Conservation (phyloP, 2,888 invertebrate genomes). For the Drepanosiphum platanoidis region DNA sequence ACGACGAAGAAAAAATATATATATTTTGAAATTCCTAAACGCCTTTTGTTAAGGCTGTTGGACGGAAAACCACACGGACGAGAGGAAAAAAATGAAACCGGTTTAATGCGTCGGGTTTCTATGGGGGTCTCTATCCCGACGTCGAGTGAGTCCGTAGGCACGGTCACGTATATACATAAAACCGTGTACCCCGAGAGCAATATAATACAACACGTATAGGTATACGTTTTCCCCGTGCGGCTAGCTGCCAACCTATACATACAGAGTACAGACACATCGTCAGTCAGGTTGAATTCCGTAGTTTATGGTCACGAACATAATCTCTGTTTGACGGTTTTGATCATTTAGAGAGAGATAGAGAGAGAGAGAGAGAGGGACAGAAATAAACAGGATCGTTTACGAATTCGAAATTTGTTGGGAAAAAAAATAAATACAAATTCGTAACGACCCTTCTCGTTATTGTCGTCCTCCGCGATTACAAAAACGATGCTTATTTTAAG, state of each 20-base stretch:
- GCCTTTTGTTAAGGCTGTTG: constrained; percentile 54
- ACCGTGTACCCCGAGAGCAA: constrained; percentile 28
- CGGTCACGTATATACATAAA: constrained; percentile 19
- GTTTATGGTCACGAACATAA: constrained; percentile 19
- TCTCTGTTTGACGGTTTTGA: not conserved
- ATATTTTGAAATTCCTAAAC: constrained; percentile 49
- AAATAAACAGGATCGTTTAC: too few relatives aligned
- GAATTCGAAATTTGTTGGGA: too few relatives aligned
- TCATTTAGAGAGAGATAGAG: not conserved
- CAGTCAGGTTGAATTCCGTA: constrained; percentile 55
- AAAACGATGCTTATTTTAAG: not conserved
- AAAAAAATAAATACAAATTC: too few relatives aligned
- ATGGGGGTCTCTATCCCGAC: constrained; percentile 42
- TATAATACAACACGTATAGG: not conserved
- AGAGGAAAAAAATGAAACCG: constrained; percentile 54
- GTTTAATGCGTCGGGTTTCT: constrained; percentile 52
- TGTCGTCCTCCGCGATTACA: not conserved
- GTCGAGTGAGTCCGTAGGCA: constrained; percentile 15
- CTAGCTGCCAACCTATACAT: too few relatives aligned
- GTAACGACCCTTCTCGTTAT: not conserved
- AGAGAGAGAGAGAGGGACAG: too few relatives aligned
- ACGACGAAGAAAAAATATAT: constrained; percentile 25
- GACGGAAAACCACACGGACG: constrained; percentile 47
- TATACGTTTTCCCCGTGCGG: too few relatives aligned
- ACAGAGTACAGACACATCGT: not conserved